Base-by-base conservation (phyloP, 2,888 invertebrate genomes). In the Willowsia nigromaculata region DNA sequence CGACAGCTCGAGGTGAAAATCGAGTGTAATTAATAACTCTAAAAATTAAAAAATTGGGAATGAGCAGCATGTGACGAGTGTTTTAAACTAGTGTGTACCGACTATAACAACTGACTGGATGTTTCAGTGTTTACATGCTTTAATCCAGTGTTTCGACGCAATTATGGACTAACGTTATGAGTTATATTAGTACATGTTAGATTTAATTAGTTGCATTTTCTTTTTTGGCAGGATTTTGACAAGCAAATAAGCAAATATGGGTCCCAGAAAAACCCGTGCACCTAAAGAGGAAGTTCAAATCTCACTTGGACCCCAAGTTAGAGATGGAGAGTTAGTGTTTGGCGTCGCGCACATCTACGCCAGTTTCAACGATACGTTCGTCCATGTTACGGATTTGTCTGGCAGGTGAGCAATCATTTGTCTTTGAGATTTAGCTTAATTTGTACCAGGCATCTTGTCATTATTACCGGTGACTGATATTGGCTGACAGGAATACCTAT, bases 271-370 rank as follows among this genome's bases (percentile, higher is more conserved):
- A 95, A 98, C 98, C 95, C 99, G 99, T 96, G 96, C 96, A 93
- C 97, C 97, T 93, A 98, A 98, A 95, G 99, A 99, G 94, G 99
- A 99, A 94, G 98, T 98, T 91, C 98, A 99, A 94, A 97, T 99
- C 82, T 97, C 97, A 43, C 96, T 99, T 91, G 99, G 99, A 92
- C 99, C 99, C 82, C 98, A 99, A 95, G 98, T 98, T 76, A 96
- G 98, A 93, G 98, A 98, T 94, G 99, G 99, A 91, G 99, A 99
- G 95, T 97, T 97, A 93, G 99, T 99, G 89, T 99, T 99, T 94
- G 99, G 99, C 89, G 99, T 99, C 25, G 99, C 99, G 91, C 99
- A 99, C 95, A 99, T 99, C 94, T 99, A 98, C 94, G 99, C 99
- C 93, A 99, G 99, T 93, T 99, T 99, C 96, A 99, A 99, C 94